phyloP scores from a whole-genome alignment of 2,888 invertebrate genomes.

The Timema podura region DNA sequence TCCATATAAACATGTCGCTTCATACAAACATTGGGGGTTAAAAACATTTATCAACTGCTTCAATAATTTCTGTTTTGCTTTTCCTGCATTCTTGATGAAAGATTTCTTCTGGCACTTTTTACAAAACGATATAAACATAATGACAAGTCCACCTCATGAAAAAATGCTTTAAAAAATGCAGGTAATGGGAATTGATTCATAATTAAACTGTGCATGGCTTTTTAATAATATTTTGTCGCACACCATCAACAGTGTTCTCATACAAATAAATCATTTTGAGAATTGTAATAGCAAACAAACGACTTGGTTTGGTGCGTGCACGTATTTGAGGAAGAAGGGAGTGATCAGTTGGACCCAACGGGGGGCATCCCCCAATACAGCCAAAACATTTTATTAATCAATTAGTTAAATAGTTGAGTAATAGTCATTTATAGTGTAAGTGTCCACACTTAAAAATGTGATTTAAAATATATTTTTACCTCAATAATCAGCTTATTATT shows the following conservation, averaged over 20 bases:
- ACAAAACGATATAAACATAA: too few species aligned
- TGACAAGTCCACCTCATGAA: too few species aligned
- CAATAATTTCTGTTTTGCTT: too few species aligned
- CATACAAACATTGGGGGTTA: too few species aligned
- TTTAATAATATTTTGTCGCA: conserved; percentile 25
- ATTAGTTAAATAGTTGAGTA: neutral
- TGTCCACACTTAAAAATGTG: conserved; percentile 24
- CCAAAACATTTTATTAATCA: conserved; percentile 14
- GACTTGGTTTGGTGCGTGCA: neutral
- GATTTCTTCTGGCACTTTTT: too few species aligned
- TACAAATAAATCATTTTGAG: neutral
- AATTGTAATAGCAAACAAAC: neutral
- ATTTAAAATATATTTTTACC: too few species aligned
- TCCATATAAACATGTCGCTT: too few species aligned
- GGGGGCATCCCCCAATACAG: conserved; percentile 23
- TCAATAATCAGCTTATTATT: too few species aligned
- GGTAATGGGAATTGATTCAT: too few species aligned
- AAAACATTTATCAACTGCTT: too few species aligned
- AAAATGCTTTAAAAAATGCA: too few species aligned
- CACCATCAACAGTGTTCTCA: conserved; percentile 18
- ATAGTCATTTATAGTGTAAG: conserved; percentile 23
- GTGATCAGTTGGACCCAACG: conserved; percentile 26
- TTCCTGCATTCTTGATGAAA: too few species aligned
- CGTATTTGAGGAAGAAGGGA: conserved; percentile 20
- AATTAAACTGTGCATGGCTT: conserved; percentile 29